These are phyloP conservation scores for Sialia sialis DNA, from an alignment of 2,113 vertebrate genomes.

Conservation along the genomic window DNA sequence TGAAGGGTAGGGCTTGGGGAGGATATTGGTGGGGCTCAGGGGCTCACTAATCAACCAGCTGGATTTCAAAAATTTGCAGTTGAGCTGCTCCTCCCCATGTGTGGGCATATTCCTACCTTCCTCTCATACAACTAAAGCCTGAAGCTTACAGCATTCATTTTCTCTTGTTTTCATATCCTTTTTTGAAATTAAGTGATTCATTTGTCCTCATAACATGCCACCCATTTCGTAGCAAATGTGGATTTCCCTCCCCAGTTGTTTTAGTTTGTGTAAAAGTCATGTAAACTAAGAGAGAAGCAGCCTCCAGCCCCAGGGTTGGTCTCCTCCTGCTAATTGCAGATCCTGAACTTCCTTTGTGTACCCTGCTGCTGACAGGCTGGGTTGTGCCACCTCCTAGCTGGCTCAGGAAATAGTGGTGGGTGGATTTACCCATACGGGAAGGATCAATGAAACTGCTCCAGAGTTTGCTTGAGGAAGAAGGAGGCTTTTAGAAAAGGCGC, in stretches of 20 bases:
- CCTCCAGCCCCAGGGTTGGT: background rate
- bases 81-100: background rate
- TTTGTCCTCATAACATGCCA: background rate
- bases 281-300: background rate
- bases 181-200: background rate
- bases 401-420: accelerated
- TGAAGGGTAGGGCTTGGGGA: background rate
- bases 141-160: background rate
- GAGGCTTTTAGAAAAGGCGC: background rate
- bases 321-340: background rate
- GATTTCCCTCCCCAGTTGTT: background rate
- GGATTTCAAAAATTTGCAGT: background rate
- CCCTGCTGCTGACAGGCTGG: background rate
- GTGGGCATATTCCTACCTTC: background rate
- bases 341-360: background rate
- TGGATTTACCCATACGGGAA: background rate
- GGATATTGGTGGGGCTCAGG: background rate
- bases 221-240: background rate
- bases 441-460: background rate
- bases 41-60: background rate
- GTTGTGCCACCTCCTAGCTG: background rate
- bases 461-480: background rate
- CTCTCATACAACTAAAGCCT: background rate
- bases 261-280: background rate
- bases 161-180: background rate